Evolutionary conservation across 1,140 invertebrate species (phyloP).

Genomic region (Marisa cornuarietis): DNA sequence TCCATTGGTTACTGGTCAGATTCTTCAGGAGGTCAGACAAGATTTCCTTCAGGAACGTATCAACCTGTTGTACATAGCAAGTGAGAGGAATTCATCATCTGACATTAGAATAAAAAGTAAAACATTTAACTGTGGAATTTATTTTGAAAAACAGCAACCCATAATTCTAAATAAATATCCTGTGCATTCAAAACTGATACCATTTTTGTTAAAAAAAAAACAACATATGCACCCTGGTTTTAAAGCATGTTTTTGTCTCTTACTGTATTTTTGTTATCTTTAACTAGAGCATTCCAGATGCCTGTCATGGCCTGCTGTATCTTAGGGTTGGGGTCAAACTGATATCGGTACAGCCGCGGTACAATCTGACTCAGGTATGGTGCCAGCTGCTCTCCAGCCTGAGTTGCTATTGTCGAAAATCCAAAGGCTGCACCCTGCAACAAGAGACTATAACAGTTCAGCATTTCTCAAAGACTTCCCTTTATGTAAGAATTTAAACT

Average conservation of each 20-base stretch:
- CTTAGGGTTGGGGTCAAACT: slow-evolving; percentile 89
- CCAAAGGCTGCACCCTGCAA: slow-evolving; percentile 87
- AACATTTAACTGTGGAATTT: too few species aligned
- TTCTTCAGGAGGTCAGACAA: slow-evolving; percentile 82
- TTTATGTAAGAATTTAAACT: too few species aligned
- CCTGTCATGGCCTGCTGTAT: slow-evolving; percentile 90
- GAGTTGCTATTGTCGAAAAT: slow-evolving; percentile 83
- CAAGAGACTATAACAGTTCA: slow-evolving; percentile 1
- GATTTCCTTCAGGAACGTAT: slow-evolving; percentile 88
- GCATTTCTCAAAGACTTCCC: not conserved
- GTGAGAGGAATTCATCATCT: too few species aligned
- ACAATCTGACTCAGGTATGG: slow-evolving; percentile 85
- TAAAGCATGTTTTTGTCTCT: slow-evolving; percentile 50
- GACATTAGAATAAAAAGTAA: too few species aligned
- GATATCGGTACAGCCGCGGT: slow-evolving; percentile 84
- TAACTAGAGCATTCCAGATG: slow-evolving; percentile 90
- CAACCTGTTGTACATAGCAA: slow-evolving; percentile 72
- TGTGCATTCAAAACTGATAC: not conserved
- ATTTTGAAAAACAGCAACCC: not conserved
- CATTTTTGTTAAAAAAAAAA: too few species aligned
- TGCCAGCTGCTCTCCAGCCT: slow-evolving; percentile 83
- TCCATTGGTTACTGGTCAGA: slow-evolving; percentile 85
- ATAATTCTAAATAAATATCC: not conserved
- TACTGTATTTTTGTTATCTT: slow-evolving; percentile 85
- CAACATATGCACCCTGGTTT: not conserved